Conservation (phyloP, 2,888 invertebrate genomes). For the Bugula neritina region DNA sequence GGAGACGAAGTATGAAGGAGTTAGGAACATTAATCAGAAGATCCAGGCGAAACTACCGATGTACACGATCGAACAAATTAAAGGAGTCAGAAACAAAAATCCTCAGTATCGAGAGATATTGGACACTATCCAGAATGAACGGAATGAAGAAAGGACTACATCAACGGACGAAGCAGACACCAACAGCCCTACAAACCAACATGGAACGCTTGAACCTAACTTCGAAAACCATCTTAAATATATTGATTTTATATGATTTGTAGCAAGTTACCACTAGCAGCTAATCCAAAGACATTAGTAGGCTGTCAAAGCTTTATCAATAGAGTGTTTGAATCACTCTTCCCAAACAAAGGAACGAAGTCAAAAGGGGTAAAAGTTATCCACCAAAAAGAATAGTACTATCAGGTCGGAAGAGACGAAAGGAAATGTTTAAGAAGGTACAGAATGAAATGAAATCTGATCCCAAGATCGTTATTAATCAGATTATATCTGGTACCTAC, state of each 20-base stretch:
- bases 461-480: background rate
- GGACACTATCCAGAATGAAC: too few species aligned
- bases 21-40: background rate
- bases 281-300: background rate
- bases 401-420: background rate
- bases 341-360: background rate
- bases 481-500: background rate
- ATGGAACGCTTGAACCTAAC: too few species aligned
- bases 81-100: slow-evolving; percentile 11
- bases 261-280: background rate
- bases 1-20: background rate
- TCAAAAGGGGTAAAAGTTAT: background rate
- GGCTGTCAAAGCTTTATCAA: background rate
- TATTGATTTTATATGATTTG: background rate
- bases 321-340: background rate
- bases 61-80: too few species aligned
- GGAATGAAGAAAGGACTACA: too few species aligned
- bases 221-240: too few species aligned
- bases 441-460: background rate
- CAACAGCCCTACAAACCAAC: too few species aligned
- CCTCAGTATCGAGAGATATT: background rate
- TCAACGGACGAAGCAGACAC: too few species aligned
- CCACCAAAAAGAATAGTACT: background rate
- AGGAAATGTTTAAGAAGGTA: background rate
- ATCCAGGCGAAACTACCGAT: background rate